phyloP scores from a whole-genome alignment of 2,113 vertebrate genomes.

The Myiopsitta monachus region DNA sequence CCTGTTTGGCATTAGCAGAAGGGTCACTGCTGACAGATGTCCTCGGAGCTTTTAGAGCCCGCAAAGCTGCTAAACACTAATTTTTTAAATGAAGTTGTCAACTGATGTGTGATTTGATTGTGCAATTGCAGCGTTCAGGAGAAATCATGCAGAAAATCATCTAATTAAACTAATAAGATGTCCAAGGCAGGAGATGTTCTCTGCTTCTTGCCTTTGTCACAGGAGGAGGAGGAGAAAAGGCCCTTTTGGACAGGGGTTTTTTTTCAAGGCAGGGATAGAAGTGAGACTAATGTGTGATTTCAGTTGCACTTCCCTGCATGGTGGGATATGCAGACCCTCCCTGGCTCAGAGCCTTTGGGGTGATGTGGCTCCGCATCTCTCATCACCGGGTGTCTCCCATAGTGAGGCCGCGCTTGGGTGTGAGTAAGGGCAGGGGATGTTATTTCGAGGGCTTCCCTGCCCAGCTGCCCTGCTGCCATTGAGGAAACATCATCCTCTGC shows the following conservation, averaged over 20 bases:
- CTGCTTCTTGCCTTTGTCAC: slow-evolving; percentile 19
- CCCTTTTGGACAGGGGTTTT: not conserved
- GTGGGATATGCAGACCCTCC: not conserved
- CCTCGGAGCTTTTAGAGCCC: not conserved
- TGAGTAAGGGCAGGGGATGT: not conserved
- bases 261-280: not conserved
- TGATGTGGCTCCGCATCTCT: not conserved
- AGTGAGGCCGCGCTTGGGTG: not conserved
- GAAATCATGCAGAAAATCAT: slow-evolving; percentile 66
- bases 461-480: not conserved
- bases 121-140: slow-evolving; percentile 20
- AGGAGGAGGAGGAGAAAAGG: not conserved
- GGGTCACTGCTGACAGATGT: slow-evolving; percentile 50
- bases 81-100: slow-evolving; percentile 71
- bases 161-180: slow-evolving; percentile 69
- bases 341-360: not conserved
- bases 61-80: slow-evolving; percentile 29
- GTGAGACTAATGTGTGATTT: not conserved
- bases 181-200: slow-evolving; percentile 19
- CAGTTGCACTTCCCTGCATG: not conserved
- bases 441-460: not conserved
- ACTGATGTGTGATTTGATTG: slow-evolving; percentile 62
- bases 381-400: not conserved
- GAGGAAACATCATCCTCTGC: not conserved
- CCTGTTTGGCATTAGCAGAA: slow-evolving; percentile 7